Base-by-base conservation (phyloP, 2,113 vertebrate genomes). In the Reinhardtius hippoglossoides region DNA sequence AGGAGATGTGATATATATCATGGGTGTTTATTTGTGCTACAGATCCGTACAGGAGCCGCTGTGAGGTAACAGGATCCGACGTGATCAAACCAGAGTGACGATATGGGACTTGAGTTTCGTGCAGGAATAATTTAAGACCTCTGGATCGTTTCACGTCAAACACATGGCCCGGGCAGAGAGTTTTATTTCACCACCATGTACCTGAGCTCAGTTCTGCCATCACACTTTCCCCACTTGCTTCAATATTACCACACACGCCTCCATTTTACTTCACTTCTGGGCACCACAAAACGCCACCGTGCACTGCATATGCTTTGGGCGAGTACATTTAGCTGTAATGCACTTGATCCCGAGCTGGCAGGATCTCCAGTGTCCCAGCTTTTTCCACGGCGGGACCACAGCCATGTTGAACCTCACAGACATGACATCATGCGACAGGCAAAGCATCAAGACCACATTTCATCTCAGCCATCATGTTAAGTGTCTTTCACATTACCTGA, bases 81-180 rank as follows among this genome's bases (percentile, higher is more conserved):
- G 44, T 16, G 44, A 48, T 48, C 44, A 48, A 4, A 48, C 13
- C 4, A 0, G 23, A 2, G 69, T 67, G 58, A 74, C 37, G 69
- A 80, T 48, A 12, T 60, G 60, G 16, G 71, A 76, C 56, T 90
- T 82, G 55, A 56, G 88, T 91, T 94, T 93, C 4, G 4, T 48
- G 73, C 74, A 86, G 87, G 89, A 92, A 92, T 89, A 85, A 91
- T 92, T 90, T n/a, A 54, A 54, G 18, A 7, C 20, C 8, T 54
- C 50, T 54, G 20, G 50, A 54, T 3, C 20, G 20, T 54, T 21
- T 54, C 50, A 54, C 50, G 6, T 20, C 50, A n/a, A 31, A 9
- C 50, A 21, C 20, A 9, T 54, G 50, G 50, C 50, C 50, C 50
- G 67, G 86, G 88, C 87, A 80, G 55, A 50, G 16, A 7, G 46